phyloP scores from a whole-genome alignment of 2,797 vertebrate genomes.

The Microtus obscurus region DNA sequence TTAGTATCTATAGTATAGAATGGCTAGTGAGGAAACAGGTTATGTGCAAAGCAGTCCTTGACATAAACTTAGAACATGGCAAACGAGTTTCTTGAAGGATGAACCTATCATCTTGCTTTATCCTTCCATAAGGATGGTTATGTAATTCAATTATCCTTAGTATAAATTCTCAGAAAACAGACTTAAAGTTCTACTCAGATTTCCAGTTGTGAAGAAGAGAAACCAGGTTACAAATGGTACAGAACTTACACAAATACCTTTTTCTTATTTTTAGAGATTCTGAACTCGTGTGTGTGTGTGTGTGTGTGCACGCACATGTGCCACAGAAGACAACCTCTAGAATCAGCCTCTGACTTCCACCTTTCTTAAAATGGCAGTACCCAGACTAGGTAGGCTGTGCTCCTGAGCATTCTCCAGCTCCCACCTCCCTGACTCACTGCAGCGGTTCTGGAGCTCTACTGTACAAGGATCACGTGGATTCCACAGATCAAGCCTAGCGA shows the following conservation, averaged over 20 bases:
- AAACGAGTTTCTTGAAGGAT: background rate
- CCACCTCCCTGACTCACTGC: background rate
- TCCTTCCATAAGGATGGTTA: background rate
- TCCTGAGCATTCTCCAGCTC: background rate
- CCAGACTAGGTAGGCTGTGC: background rate
- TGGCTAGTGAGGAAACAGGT: background rate
- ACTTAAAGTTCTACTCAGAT: background rate
- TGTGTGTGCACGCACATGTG: background rate
- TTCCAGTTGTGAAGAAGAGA: background rate
- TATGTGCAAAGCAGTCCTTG: background rate
- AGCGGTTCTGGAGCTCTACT: background rate
- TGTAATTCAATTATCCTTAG: background rate
- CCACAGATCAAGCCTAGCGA: background rate
- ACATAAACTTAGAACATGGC: background rate
- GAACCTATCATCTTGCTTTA: background rate
- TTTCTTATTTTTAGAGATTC: background rate
- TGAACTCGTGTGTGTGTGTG: background rate
- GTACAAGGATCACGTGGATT: no score
- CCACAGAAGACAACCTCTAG: background rate
- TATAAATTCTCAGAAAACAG: background rate
- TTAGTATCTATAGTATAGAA: background rate
- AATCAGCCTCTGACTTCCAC: no score
- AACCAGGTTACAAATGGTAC: background rate
- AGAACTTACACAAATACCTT: background rate
- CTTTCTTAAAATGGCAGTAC: background rate